Conservation (phyloP, 2,113 vertebrate genomes). For the Hemiscyllium ocellatum region DNA sequence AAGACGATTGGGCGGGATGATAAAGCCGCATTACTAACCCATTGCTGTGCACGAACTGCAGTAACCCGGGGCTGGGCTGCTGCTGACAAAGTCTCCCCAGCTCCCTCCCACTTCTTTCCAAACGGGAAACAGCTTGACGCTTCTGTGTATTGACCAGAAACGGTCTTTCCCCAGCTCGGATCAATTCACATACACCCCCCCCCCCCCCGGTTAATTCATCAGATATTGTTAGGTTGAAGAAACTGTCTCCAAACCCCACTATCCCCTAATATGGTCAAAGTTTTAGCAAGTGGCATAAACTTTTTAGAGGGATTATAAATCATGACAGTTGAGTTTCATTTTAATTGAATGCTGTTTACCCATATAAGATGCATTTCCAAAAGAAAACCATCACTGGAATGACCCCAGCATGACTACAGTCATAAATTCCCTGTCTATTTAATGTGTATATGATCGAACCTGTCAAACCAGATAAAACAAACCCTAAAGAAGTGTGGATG, state of each 20-base stretch:
- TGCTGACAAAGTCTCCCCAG: not conserved
- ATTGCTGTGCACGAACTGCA: not conserved
- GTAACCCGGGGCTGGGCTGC: not conserved
- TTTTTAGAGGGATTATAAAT: not conserved
- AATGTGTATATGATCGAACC: not conserved
- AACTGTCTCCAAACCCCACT: not conserved
- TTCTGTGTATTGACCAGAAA: not conserved
- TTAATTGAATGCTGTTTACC: not conserved
- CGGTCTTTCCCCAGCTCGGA: not conserved
- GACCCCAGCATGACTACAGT: not conserved
- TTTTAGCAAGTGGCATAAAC: not conserved
- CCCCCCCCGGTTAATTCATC: not conserved
- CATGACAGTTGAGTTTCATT: not conserved
- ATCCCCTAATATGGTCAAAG: slow-evolving; percentile 14
- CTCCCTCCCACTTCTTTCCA: not conserved
- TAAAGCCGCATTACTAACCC: not conserved
- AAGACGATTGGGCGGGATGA: not conserved
- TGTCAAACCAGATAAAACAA: too few relatives aligned
- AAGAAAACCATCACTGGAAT: not conserved
- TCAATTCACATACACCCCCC: not conserved
- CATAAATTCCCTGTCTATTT: not conserved
- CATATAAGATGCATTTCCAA: slow-evolving; percentile 35
- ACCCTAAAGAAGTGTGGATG: too few relatives aligned
- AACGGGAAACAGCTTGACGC: not conserved
- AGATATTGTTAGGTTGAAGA: not conserved